Percentiles rank a stretch among this genome's conserved stretches.
Conservation (phyloP, 2,888 invertebrate species). For the Dolomedes plantarius region DNA sequence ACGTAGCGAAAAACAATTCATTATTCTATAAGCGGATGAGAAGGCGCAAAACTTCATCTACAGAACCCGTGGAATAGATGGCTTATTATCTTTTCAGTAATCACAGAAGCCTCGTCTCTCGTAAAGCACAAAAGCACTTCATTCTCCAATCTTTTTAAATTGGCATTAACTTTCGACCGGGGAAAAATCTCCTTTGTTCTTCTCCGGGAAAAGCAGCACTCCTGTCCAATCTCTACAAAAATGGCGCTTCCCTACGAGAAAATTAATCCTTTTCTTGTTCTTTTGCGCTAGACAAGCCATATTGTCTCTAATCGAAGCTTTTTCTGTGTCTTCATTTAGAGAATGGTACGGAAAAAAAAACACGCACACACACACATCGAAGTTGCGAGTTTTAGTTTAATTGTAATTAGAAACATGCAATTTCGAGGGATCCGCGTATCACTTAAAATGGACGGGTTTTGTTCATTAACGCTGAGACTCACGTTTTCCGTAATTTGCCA, state of each 20-base stretch:
- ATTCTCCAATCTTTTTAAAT: slow-evolving; percentile 39
- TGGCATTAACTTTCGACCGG: slow-evolving; percentile 36
- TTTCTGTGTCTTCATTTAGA: neutral
- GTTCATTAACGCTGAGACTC: neutral
- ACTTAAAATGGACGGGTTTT: neutral
- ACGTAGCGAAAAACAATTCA: slow-evolving; percentile 17
- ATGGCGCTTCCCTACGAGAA: neutral
- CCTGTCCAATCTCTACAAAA: slow-evolving; percentile 19
- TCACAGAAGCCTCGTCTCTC: neutral
- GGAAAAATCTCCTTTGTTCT: slow-evolving; percentile 47
- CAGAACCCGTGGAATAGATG: neutral
- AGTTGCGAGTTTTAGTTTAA: slow-evolving; percentile 25
- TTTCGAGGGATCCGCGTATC: neutral
- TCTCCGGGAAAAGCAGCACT: slow-evolving; percentile 22
- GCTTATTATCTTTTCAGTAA: slow-evolving; percentile 3
- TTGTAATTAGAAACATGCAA: slow-evolving; percentile 50
- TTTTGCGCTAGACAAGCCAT: neutral
- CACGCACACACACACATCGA: too few species aligned
- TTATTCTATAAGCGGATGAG: slow-evolving; percentile 19
- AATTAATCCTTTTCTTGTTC: slow-evolving; percentile 37
- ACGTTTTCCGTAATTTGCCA: neutral
- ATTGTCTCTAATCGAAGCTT: neutral
- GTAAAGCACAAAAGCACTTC: neutral
- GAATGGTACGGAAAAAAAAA: neutral
- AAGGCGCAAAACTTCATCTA: neutral